Conservation (phyloP, 1,140 invertebrate genomes). For the Drosophila repletoides region DNA sequence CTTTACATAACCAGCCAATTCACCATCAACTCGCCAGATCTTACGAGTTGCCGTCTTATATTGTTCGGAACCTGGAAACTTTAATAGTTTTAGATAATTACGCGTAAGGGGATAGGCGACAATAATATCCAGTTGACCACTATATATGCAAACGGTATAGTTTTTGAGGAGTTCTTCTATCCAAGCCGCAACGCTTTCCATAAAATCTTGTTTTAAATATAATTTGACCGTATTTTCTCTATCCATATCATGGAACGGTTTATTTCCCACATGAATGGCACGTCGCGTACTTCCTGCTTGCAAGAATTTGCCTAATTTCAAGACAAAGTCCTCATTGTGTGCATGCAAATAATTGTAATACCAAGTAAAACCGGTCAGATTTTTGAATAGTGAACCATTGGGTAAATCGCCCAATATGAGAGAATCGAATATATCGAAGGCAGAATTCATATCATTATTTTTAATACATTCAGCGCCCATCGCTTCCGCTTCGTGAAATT, state of each 20-base stretch:
- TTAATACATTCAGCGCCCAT: conserved; percentile 85
- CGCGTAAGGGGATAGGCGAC: conserved; percentile 90
- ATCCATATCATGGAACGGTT: conserved; percentile 84
- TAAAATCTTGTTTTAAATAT: conserved; percentile 89
- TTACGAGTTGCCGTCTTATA: conserved; percentile 86
- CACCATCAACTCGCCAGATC: conserved; percentile 87
- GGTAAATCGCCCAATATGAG: conserved; percentile 88
- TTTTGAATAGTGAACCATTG: conserved; percentile 86
- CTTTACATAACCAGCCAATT: conserved; percentile 91
- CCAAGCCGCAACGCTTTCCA: conserved; percentile 90
- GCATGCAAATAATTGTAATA: conserved; percentile 91
- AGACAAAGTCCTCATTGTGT: conserved; percentile 76
- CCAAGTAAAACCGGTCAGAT: conserved; percentile 89
- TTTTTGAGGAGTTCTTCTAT: conserved; percentile 86
- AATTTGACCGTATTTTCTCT: conserved; percentile 84
- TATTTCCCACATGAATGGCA: conserved; percentile 91
- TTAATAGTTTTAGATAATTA: conserved; percentile 86
- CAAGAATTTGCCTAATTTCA: conserved; percentile 83
- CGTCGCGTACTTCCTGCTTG: conserved; percentile 85
- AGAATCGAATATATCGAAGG: conserved; percentile 87
- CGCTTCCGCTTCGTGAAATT: conserved; percentile 85
- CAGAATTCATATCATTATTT: conserved; percentile 85
- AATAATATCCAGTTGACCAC: conserved; percentile 92
- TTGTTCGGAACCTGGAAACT: conserved; percentile 86
- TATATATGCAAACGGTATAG: conserved; percentile 89